These are phyloP conservation scores for Myrmecophaga tridactyla DNA, from an alignment of 2,113 vertebrate species.

Conservation along the genomic window DNA sequence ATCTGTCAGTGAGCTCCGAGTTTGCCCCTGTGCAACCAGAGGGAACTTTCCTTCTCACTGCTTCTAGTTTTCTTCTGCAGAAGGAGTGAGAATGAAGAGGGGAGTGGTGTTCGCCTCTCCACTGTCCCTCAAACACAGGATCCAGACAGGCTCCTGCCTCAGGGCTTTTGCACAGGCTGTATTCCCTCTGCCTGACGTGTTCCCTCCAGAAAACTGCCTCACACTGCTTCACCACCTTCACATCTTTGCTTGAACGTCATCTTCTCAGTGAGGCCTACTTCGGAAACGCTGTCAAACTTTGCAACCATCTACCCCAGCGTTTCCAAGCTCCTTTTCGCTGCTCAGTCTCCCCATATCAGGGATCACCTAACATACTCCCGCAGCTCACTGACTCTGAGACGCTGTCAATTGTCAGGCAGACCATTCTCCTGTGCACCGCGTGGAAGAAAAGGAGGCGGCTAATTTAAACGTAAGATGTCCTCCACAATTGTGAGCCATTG, in stretches of 20 bases:
- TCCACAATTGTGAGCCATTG: too few species aligned
- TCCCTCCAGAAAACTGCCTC: not conserved
- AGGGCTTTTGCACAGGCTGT: too few species aligned
- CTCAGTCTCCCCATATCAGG: not conserved
- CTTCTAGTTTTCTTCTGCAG: not conserved
- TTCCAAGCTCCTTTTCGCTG: not conserved
- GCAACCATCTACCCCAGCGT: not conserved
- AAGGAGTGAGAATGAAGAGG: not conserved
- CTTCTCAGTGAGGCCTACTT: not conserved
- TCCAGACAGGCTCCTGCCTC: not conserved
- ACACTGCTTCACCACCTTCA: not conserved
- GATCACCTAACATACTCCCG: not conserved
- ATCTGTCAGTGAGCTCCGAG: not conserved
- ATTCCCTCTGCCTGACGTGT: not conserved
- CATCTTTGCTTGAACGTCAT: not conserved
- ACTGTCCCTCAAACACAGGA: not conserved
- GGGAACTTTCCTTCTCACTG: not conserved
- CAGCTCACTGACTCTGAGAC: not conserved
- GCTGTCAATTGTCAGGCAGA: too few species aligned
- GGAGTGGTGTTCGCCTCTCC: too few species aligned
- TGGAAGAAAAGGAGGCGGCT: too few species aligned
- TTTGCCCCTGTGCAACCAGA: not conserved
- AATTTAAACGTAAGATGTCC: not conserved
- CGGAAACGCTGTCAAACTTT: not conserved
- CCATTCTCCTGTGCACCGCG: too few species aligned